These are phyloP conservation scores for Asarcornis scutulata DNA, from an alignment of 2,113 vertebrate species.

Conservation along the genomic window DNA sequence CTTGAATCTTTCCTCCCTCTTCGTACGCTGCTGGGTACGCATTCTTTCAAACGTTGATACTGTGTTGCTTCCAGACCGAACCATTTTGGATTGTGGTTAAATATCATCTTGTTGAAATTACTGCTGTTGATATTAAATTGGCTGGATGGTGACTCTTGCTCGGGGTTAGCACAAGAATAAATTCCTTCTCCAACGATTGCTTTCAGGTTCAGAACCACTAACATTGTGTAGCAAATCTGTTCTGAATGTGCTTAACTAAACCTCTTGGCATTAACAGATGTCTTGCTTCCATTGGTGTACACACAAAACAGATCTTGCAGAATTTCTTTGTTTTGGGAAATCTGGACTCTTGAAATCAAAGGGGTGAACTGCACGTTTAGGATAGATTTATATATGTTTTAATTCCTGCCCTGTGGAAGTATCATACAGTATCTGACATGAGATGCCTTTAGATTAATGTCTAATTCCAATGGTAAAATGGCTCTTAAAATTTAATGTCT, in stretches of 20 bases:
- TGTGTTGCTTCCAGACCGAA: slow-evolving; percentile 22
- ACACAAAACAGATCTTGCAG: slow-evolving; percentile 51
- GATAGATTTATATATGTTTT: slow-evolving; percentile 1
- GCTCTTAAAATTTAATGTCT: neutral
- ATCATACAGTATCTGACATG: neutral
- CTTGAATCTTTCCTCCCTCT: neutral
- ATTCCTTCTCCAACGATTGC: slow-evolving; percentile 60
- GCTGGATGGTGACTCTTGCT: slow-evolving; percentile 65
- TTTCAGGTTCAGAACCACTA: slow-evolving; percentile 66
- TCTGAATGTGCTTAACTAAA: slow-evolving; percentile 68
- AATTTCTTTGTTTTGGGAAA: slow-evolving; percentile 60
- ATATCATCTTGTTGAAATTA: slow-evolving; percentile 71
- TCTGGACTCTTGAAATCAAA: slow-evolving; percentile 26
- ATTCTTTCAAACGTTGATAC: slow-evolving; percentile 20
- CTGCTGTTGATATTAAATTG: slow-evolving; percentile 70
- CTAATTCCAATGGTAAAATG: neutral
- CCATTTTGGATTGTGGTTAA: slow-evolving; percentile 63
- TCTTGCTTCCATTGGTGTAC: slow-evolving; percentile 52
- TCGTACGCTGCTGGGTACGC: slow-evolving; percentile 17
- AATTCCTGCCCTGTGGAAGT: neutral
- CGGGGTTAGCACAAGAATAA: slow-evolving; percentile 65
- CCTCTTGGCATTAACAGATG: slow-evolving; percentile 64
- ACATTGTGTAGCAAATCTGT: slow-evolving; percentile 66
- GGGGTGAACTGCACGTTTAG: neutral
- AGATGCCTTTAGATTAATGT: neutral